Evolutionary conservation across 2,888 invertebrate species (phyloP), one percentile per base, ranked within the genome.

Genomic region (Stratiomys singularior): DNA sequence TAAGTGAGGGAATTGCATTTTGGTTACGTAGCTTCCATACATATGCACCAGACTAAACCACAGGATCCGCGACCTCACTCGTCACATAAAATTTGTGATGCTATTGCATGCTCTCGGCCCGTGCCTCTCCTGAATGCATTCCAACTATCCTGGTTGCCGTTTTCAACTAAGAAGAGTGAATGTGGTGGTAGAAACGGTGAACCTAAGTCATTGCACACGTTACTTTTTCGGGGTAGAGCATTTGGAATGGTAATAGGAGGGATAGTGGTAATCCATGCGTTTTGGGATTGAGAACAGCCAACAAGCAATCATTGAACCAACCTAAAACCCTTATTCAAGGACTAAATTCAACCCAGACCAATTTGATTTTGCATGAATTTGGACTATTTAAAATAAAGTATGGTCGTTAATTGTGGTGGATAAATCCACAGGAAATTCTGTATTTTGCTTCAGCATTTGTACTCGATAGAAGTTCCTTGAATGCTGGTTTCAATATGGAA

Each of bases 341-440:
- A 44, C 66, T 37, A 11, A 66, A 66, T 37, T 66, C 21, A n/a
- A 11, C 66, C 37, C 4, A 37, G 21, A 44, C 66, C 30, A 66
- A 66, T 66, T 66, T 37, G 66, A 66, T 66, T 27, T 21, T 9
- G n/a, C 37, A 30, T 1, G 44, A 66, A 18, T 66, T 66, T 30
- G 69, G 69, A 52, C 69, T 69, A 69, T 69, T 69, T 69, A 69
- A 47, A 69, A 47, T 69, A 47, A 47, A 47, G 69, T 52, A 47
- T 47, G 69, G 69, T 69, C 69, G 69, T 69, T 69, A 69, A 69
- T 47, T 69, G 69, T 52, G 69, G 69, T 47, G 7, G 69, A 69
- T 25, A 27, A 69, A 69, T 69, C 47, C 47, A 52, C 69, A 66
- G 66, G 18, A 66, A 66, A 63, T 63, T 63, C 63, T 7, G 63